phyloP scores from a whole-genome alignment of 2,113 vertebrate species.

The Ictidomys tridecemlineatus region DNA sequence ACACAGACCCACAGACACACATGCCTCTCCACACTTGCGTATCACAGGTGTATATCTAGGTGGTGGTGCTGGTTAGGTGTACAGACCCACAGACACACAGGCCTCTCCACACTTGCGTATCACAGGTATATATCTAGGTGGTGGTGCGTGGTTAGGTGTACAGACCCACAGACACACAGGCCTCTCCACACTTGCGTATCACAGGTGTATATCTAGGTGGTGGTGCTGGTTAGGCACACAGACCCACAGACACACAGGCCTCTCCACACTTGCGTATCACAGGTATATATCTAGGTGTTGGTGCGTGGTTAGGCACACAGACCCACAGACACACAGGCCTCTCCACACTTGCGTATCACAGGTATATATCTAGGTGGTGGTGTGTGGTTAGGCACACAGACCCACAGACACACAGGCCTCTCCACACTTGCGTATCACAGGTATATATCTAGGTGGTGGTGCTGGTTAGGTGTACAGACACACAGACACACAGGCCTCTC shows the following conservation, averaged over 20 bases:
- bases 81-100: accelerated
- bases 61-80: too few relatives aligned
- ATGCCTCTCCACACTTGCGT: accelerated
- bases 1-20: accelerated
- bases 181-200: accelerated
- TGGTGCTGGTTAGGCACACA: too few relatives aligned
- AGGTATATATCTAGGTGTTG: accelerated
- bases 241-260: accelerated
- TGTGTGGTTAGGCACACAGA: accelerated
- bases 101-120: accelerated
- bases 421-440: accelerated
- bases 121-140: accelerated
- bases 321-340: accelerated
- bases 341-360: accelerated
- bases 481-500: accelerated
- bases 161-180: accelerated
- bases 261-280: accelerated
- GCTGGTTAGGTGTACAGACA: too few relatives aligned
- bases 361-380: accelerated
- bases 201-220: accelerated
- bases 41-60: accelerated
- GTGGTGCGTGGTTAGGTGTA: accelerated
- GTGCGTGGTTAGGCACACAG: accelerated
- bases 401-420: accelerated
- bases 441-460: accelerated